Evolutionary conservation across 1,140 invertebrate genomes (phyloP), one percentile per base, ranked within the genome.

Genomic region (Lasioglossum baleicum): DNA sequence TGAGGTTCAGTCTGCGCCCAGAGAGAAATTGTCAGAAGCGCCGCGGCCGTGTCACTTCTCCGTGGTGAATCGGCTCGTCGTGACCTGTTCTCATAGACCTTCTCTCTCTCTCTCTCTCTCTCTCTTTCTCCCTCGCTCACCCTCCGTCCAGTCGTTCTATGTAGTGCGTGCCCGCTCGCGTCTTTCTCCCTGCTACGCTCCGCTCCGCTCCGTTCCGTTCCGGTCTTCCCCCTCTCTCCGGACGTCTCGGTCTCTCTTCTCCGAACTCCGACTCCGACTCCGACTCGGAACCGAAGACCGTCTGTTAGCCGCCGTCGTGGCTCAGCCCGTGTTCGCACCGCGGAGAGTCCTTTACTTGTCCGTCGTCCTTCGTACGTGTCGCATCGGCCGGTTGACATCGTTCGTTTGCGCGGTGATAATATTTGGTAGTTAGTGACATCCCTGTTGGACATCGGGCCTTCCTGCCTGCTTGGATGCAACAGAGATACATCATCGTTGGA

Each of bases 21-120:
- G 82, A 88, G 87, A 88, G 87, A 88, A 90, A 88, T 90, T 90
- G 85, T 90, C 85, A 87, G 88, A 87, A 75, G 67, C 80, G 42
- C 20, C 69, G 80, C 83, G 82, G 42, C 20, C 69, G 80, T 84
- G 82, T 88, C 83, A 88, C 81, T 88, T 85, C 84, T 85, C 66
- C 74, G 78, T 79, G 77, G 85, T 68, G 74, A 84, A 76, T 83
- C 74, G 84, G 70, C 69, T 71, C 75, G 79, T 74, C 61, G 82
- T 81, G 84, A 88, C 60, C 75, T 75, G 64, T 83, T 77, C 61
- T 82, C 75, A 61, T 71, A 68, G 80, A 82, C 75, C 73, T 78
- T 44, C 53, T 58, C 72, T 53, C 71, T 64, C 15, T 10, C 44
- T 13, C 10, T 11, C 44, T 65, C 66, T 79, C 71, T 64, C 31